Percentiles rank a stretch among this genome's conserved stretches.
These are phyloP conservation scores for Geotrupes spiniger DNA, from an alignment of 2,888 invertebrate genomes.

Conservation along the genomic window DNA sequence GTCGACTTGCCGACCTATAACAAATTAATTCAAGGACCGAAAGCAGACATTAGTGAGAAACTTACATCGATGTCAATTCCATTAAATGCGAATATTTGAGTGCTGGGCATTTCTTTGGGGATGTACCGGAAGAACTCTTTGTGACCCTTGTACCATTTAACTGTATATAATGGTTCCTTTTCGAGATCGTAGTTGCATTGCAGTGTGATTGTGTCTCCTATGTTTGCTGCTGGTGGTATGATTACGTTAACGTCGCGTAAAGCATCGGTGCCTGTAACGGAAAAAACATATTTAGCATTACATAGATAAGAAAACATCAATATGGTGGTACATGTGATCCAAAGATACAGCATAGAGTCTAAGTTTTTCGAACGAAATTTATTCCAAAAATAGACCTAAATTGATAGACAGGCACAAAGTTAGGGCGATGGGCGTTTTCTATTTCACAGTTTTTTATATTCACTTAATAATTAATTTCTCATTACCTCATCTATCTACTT, in stretches of 20 bases:
- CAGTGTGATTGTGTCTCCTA: slow-evolving; percentile 70
- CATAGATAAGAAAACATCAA: no score
- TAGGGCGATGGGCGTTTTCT: no score
- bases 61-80: slow-evolving; percentile 73
- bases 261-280: slow-evolving; percentile 55
- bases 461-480: no score
- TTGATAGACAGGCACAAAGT: no score
- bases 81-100: slow-evolving; percentile 67
- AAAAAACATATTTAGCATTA: slow-evolving; percentile 16
- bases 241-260: slow-evolving; percentile 69
- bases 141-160: slow-evolving; percentile 78
- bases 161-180: slow-evolving; percentile 71
- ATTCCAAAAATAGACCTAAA: no score
- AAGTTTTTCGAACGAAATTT: no score
- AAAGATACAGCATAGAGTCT: no score
- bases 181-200: slow-evolving; percentile 74
- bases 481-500: no score
- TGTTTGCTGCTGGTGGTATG: slow-evolving; percentile 68
- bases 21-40: slow-evolving; percentile 9
- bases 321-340: no score
- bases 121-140: slow-evolving; percentile 78
- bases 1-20: slow-evolving; percentile 63
- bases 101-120: slow-evolving; percentile 75
- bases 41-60: slow-evolving; percentile 31
- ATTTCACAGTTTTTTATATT: no score